Evolutionary conservation across 2,797 vertebrate species (phyloP).

Genomic region (Lagocephalus sceleratus): DNA sequence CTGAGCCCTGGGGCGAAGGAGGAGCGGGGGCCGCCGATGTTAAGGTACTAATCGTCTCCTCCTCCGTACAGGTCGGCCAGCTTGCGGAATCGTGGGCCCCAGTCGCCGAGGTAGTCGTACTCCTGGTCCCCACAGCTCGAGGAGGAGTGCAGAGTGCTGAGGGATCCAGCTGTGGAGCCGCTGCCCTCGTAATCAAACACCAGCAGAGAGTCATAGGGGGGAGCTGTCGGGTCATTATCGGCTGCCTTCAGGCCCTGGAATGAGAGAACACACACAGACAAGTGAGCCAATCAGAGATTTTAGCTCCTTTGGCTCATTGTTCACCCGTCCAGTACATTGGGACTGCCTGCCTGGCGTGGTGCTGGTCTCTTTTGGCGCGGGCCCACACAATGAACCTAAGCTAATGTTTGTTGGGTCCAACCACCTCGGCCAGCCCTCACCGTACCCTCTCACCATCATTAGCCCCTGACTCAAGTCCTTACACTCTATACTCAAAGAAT

Average conservation of each 20-base stretch:
- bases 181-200: slow-evolving; percentile 98
- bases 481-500: no score
- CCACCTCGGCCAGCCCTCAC: no score
- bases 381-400: no score
- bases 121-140: slow-evolving; percentile 95
- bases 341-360: no score
- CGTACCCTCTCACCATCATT: no score
- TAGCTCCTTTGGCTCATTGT: neutral
- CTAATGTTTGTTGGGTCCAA: no score
- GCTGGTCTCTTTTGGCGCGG: no score
- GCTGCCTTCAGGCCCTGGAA: slow-evolving; percentile 90
- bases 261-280: no score
- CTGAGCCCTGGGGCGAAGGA: slow-evolving; percentile 17
- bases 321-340: no score
- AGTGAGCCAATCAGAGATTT: no score
- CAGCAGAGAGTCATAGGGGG: slow-evolving; percentile 94
- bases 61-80: slow-evolving; percentile 96
- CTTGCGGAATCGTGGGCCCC: slow-evolving; percentile 97
- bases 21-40: neutral
- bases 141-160: slow-evolving; percentile 96
- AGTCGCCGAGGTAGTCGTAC: slow-evolving; percentile 98
- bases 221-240: slow-evolving; percentile 94
- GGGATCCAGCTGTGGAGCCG: slow-evolving; percentile 92
- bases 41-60: slow-evolving; percentile 81
- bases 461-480: no score